These are phyloP conservation scores for Pelodiscus sinensis DNA, from an alignment of 2,113 vertebrate genomes.

Conservation along the genomic window DNA sequence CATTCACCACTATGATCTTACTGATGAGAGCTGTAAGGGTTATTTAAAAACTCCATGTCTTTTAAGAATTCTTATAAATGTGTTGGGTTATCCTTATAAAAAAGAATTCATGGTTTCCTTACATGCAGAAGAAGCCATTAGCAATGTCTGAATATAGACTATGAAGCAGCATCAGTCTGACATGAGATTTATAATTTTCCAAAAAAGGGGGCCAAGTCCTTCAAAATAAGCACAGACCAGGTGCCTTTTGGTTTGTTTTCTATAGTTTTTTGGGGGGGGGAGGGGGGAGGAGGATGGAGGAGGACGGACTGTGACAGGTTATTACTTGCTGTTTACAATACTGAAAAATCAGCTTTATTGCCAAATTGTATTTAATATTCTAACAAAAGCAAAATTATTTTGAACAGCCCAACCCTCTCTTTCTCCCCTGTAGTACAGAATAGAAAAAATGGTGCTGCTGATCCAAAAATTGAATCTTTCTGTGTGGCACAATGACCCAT, in stretches of 20 bases:
- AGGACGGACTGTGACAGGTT: background rate
- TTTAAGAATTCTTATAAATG: constrained; percentile 23
- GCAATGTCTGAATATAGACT: background rate
- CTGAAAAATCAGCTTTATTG: background rate
- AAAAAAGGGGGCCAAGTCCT: accelerated
- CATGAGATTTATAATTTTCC: background rate
- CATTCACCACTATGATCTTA: background rate
- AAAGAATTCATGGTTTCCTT: background rate
- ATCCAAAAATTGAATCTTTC: constrained; percentile 81
- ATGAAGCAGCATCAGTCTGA: background rate
- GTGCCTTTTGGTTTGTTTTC: background rate
- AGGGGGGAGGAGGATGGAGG: too few species aligned
- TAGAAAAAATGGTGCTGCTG: constrained; percentile 80
- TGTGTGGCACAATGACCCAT: constrained; percentile 80
- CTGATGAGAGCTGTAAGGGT: background rate
- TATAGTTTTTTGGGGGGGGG: background rate
- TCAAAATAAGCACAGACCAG: background rate
- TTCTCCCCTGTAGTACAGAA: constrained; percentile 75
- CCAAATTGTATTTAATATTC: background rate
- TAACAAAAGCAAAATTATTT: too few species aligned
- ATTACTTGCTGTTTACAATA: background rate
- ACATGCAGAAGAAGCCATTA: constrained; percentile 4
- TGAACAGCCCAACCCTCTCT: background rate
- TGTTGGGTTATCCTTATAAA: background rate
- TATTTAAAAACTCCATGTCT: background rate